Percentiles rank a stretch among this genome's conserved stretches.
These are phyloP conservation scores for Acronicta psi DNA, from an alignment of 2,888 invertebrate genomes.

Conservation along the genomic window DNA sequence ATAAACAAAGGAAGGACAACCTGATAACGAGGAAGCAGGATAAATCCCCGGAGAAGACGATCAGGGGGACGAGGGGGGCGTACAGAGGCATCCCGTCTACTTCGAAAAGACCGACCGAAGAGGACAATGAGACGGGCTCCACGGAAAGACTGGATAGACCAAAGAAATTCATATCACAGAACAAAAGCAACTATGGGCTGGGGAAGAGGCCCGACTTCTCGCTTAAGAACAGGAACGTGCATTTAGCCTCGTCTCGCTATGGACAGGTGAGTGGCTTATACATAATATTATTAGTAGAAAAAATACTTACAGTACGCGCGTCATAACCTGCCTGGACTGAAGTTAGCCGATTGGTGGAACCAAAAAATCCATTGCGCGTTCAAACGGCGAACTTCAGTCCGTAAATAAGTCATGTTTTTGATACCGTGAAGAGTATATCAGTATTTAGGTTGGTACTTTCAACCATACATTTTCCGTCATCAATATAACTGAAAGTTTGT, in stretches of 20 bases:
- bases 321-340: too few species aligned
- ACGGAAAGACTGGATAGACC: slow-evolving; percentile 86
- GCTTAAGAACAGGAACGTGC: slow-evolving; percentile 85
- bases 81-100: slow-evolving; percentile 83
- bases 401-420: too few species aligned
- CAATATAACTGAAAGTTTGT: too few species aligned
- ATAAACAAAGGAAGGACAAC: slow-evolving; percentile 85
- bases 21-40: slow-evolving; percentile 86
- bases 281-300: slow-evolving; percentile 15
- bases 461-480: too few species aligned
- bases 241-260: slow-evolving; percentile 85
- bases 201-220: slow-evolving; percentile 86
- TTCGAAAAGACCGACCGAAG: slow-evolving; percentile 76
- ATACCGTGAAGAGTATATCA: too few species aligned
- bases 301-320: too few species aligned
- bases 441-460: too few species aligned
- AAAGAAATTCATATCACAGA: slow-evolving; percentile 86
- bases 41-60: slow-evolving; percentile 87
- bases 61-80: slow-evolving; percentile 83
- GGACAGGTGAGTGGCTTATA: slow-evolving; percentile 83
- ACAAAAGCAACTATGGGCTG: slow-evolving; percentile 81
- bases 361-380: too few species aligned
- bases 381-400: too few species aligned
- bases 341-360: too few species aligned
- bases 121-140: slow-evolving; percentile 80